phyloP scores from a whole-genome alignment of 2,888 invertebrate genomes.

The Chaetogeoica ovagalla region DNA sequence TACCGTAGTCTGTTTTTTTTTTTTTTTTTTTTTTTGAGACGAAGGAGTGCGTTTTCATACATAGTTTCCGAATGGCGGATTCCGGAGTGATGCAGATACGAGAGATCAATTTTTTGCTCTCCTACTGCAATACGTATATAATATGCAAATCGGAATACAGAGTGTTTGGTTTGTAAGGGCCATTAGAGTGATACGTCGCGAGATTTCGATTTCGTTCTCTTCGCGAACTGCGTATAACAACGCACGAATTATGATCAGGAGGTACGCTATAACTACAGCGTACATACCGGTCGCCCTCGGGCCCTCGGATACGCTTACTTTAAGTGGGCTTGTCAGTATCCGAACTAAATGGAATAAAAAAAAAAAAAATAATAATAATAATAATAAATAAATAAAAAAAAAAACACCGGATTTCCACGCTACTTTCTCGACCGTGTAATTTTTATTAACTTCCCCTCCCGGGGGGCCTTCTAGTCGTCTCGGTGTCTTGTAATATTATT shows the following conservation, averaged over 20 bases:
- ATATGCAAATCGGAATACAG: no score
- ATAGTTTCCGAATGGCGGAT: no score
- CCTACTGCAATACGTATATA: no score
- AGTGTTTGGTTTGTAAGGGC: no score
- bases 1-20: no score
- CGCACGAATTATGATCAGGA: constrained; percentile 27
- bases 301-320: constrained; percentile 22
- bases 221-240: constrained; percentile 34
- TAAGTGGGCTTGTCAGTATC: constrained; percentile 51
- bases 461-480: constrained; percentile 27
- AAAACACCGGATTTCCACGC: constrained; percentile 52
- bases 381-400: constrained; percentile 38
- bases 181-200: neutral
- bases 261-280: neutral
- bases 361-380: constrained; percentile 36
- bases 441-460: constrained; percentile 51
- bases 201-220: constrained; percentile 47
- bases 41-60: no score
- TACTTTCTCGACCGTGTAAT: constrained; percentile 53
- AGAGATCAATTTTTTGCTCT: no score
- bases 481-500: neutral
- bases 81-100: no score
- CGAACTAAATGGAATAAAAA: constrained; percentile 31
- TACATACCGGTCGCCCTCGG: constrained; percentile 19
- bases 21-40: no score